Conservation (phyloP, 2,888 invertebrate genomes). For the Mythimna loreyi region DNA sequence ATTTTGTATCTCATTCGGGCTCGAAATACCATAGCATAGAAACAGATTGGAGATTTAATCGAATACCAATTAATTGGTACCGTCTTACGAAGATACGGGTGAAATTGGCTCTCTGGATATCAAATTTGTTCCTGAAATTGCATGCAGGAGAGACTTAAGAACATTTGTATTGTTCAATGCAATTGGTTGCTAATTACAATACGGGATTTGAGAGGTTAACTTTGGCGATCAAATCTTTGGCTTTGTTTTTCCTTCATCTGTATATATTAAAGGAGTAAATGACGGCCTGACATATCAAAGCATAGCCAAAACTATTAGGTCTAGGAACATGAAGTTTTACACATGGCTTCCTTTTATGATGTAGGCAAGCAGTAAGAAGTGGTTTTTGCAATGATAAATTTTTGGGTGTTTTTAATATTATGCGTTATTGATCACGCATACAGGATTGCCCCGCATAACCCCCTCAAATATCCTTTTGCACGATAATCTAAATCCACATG, state of each 20-base stretch:
- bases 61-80: slow-evolving; percentile 76
- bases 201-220: not conserved
- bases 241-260: not conserved
- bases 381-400: no score
- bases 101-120: slow-evolving; percentile 57
- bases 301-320: no score
- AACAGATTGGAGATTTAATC: slow-evolving; percentile 78
- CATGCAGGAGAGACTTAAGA: slow-evolving; percentile 37
- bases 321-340: no score
- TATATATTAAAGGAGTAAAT: not conserved
- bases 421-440: no score
- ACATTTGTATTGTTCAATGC: slow-evolving; percentile 45
- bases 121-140: slow-evolving; percentile 55
- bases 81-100: slow-evolving; percentile 69
- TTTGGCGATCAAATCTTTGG: not conserved
- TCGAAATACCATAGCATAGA: slow-evolving; percentile 67
- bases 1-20: slow-evolving; percentile 73
- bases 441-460: no score
- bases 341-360: no score
- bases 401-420: no score
- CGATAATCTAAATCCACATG: no score
- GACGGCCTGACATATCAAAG: no score
- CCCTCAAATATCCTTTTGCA: no score
- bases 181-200: slow-evolving; percentile 25
- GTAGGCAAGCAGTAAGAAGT: no score